Evolutionary conservation across 2,113 vertebrate genomes (phyloP).

Genomic region (Phaetusa simplex): DNA sequence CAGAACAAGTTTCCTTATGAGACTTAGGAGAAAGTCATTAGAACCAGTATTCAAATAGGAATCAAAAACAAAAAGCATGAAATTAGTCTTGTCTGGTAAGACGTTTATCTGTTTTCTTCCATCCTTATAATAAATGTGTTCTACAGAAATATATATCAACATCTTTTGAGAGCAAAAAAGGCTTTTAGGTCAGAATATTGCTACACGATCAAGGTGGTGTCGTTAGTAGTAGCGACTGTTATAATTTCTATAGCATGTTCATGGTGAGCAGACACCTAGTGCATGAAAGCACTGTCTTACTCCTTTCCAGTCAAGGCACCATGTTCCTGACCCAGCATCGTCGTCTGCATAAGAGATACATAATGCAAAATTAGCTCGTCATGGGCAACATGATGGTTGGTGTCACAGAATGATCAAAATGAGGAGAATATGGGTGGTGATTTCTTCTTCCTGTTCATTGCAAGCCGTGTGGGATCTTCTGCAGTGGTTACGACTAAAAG

Average conservation of each 20-base stretch:
- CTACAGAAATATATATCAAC: slow-evolving; percentile 7
- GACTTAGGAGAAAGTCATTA: slow-evolving; percentile 45
- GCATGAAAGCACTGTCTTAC: neutral
- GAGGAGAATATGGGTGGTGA: neutral
- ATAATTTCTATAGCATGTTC: neutral
- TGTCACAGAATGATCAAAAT: neutral
- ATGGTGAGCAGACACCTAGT: neutral
- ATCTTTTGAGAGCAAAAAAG: slow-evolving; percentile 20
- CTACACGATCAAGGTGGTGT: neutral
- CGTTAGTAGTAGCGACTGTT: neutral
- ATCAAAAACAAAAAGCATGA: slow-evolving; percentile 48
- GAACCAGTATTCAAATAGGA: slow-evolving; percentile 50
- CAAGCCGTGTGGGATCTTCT: neutral
- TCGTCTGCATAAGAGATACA: neutral
- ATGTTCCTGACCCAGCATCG: neutral
- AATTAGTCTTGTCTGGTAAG: slow-evolving; percentile 60
- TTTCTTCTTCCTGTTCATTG: neutral
- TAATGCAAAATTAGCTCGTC: neutral
- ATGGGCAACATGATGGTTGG: neutral
- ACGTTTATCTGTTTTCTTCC: slow-evolving; percentile 53
- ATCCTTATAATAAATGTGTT: slow-evolving; percentile 43
- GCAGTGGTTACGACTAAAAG: neutral
- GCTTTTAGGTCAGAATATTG: slow-evolving; percentile 39
- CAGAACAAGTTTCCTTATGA: slow-evolving; percentile 46
- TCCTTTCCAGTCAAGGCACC: neutral